Evolutionary conservation across 2,888 invertebrate species (phyloP).

Genomic region (Nemurella pictetii): DNA sequence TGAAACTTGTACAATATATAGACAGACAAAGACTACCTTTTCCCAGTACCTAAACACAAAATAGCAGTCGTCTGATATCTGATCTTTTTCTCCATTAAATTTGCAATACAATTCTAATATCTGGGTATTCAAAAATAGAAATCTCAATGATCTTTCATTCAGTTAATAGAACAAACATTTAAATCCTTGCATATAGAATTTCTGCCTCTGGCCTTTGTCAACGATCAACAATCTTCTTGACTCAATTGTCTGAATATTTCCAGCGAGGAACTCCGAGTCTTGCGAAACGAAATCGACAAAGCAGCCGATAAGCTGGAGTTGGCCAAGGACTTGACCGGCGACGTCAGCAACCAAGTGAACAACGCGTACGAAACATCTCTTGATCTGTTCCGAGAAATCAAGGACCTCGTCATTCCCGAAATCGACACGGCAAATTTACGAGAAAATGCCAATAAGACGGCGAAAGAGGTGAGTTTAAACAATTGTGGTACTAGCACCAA

Average conservation of each 20-base stretch:
- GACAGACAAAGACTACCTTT: no score
- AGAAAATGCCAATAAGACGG: slow-evolving; percentile 68
- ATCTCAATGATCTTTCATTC: no score
- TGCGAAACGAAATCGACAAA: slow-evolving; percentile 67
- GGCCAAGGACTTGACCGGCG: slow-evolving; percentile 70
- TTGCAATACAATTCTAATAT: no score
- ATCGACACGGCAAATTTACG: slow-evolving; percentile 73
- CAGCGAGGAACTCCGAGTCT: slow-evolving; percentile 67
- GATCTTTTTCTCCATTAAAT: no score
- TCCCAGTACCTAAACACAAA: no score
- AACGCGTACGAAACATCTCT: slow-evolving; percentile 82
- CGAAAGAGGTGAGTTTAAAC: slow-evolving; percentile 69
- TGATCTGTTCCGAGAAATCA: slow-evolving; percentile 76
- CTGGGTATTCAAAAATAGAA: no score
- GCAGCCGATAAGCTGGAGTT: slow-evolving; percentile 71
- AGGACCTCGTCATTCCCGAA: slow-evolving; percentile 74
- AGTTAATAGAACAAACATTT: no score
- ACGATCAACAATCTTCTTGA: no score
- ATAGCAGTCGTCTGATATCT: no score
- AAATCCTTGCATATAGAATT: no score
- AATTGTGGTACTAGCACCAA: slow-evolving; percentile 21
- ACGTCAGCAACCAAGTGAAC: slow-evolving; percentile 73
- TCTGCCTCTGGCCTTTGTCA: no score
- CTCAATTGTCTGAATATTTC: slow-evolving; percentile 40
- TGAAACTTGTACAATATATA: no score